phyloP scores from a whole-genome alignment of 2,888 invertebrate genomes.

The Polia nebulosa region DNA sequence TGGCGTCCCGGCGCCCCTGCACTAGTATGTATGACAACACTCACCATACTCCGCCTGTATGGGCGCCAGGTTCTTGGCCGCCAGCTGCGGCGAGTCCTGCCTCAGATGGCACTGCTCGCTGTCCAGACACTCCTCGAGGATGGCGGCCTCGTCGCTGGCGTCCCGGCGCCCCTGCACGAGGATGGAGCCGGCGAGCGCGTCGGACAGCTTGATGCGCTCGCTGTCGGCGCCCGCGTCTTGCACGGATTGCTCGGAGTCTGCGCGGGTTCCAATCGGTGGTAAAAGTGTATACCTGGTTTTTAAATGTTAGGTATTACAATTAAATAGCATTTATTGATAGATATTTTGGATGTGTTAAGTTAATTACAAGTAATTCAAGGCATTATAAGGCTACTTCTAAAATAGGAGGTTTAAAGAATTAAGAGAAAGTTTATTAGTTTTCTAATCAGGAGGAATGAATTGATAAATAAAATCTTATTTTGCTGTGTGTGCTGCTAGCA shows the following conservation, averaged over 20 bases:
- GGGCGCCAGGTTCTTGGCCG: conserved; percentile 60
- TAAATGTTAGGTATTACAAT: neutral
- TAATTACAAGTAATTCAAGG: too few relatives aligned
- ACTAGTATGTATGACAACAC: conserved; percentile 24
- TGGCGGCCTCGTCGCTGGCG: conserved; percentile 71
- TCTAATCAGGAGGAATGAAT: too few relatives aligned
- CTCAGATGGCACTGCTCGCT: conserved; percentile 61
- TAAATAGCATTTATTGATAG: too few relatives aligned
- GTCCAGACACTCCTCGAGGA: conserved; percentile 79
- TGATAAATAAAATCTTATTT: too few relatives aligned
- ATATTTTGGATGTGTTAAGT: too few relatives aligned
- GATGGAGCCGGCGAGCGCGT: conserved; percentile 75
- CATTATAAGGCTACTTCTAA: too few relatives aligned
- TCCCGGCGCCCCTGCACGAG: conserved; percentile 70
- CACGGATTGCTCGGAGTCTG: neutral
- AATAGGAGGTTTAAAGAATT: too few relatives aligned
- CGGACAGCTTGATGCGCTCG: conserved; percentile 47
- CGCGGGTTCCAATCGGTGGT: conserved; percentile 79
- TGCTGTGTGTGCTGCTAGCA: too few relatives aligned
- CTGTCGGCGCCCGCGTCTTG: neutral
- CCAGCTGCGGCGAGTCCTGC: conserved; percentile 67
- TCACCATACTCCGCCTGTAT: conserved; percentile 78
- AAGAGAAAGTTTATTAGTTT: too few relatives aligned
- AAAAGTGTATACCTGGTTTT: conserved; percentile 74
- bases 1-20: neutral